Percentiles rank a stretch among this genome's conserved stretches.
phyloP scores from a whole-genome alignment of 2,888 invertebrate species.

The Phalera bucephala region DNA sequence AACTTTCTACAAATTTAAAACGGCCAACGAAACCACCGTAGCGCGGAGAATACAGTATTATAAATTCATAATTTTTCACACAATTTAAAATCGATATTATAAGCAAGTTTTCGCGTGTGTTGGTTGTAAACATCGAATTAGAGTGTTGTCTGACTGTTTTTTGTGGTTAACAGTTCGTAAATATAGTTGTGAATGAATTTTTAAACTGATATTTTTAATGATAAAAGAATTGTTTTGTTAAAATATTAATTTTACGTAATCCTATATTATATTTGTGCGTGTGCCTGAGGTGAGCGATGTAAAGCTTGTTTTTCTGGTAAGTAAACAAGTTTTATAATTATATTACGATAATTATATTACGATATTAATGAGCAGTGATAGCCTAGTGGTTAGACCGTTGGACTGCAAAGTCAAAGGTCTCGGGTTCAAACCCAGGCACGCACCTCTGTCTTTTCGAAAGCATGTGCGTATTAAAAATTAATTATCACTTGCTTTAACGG shows the following conservation, averaged over 20 bases:
- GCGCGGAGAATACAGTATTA: background rate
- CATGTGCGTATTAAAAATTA: too few relatives aligned
- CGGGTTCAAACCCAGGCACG: too few relatives aligned
- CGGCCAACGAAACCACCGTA: background rate
- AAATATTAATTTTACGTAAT: constrained; percentile 31
- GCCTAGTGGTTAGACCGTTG: too few relatives aligned
- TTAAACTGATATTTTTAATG: too few relatives aligned
- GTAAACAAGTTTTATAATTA: constrained; percentile 28
- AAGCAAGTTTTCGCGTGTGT: constrained; percentile 6
- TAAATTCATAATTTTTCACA: constrained; percentile 10
- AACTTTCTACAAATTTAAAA: constrained; percentile 20
- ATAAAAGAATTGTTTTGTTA: too few relatives aligned
- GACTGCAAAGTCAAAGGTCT: too few relatives aligned
- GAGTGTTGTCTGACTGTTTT: constrained; percentile 27
- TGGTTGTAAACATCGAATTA: constrained; percentile 16
- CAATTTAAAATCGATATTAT: constrained; percentile 25
- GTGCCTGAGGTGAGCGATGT: constrained; percentile 11
- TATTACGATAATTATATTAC: too few relatives aligned
- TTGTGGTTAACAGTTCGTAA: too few relatives aligned
- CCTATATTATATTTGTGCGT: constrained; percentile 8
- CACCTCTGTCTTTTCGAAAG: too few relatives aligned
- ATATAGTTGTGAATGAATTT: constrained; percentile 7
- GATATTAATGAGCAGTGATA: too few relatives aligned
- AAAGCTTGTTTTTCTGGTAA: constrained; percentile 28
- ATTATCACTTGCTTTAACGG: too few relatives aligned